Evolutionary conservation across 2,797 vertebrate species (phyloP), one percentile per base, ranked within the genome.

Genomic region (Gymnodraco acuticeps): DNA sequence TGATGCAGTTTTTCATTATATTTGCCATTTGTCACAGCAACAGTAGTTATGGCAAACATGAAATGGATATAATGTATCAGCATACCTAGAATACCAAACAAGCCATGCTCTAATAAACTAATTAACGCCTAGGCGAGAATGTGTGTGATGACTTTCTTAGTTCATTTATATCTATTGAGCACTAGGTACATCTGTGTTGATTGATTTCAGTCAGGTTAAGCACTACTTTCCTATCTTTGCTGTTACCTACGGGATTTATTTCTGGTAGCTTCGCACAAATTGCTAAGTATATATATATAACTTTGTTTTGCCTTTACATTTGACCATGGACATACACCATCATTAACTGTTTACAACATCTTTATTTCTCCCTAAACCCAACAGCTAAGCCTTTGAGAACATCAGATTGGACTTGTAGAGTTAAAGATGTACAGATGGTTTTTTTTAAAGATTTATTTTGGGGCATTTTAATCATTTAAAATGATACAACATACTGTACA

Each of bases 1-100:
- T 47, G 20, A 52, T 27, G 46, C 14, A 45, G 3, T 27, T 19
- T 51, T 46, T 64, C 10, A 46, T 52, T 56, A 55, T 9, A 20
- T 47, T 62, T 38, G 6, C 56, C 63, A 10, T 53, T 45, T 14
- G 31, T 41, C 60, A 45, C 42, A 58, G 46, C 43, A 62, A 42
- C 16, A 13, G 42, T 61, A 61, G 23, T 56, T 50, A 64, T 10
- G 7, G 48, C 48, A 61, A 42, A 52, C 33, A 53, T 46, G 38
- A 53, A 23, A 23, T 23, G 20, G 20, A n/a, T n/a, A n/a, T n/a
- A n/a, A n/a, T 23, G 6, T 48, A 43, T 45, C 43, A 23, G 13
- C 33, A 27, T 16, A 70, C 31, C 2, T 31, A 55, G 46, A 71
- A 71, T 59, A 41, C 2, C 12, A 9, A 63, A 63, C 51, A 47